Conservation (phyloP, 2,888 invertebrate genomes). For the Podotricha telesiphe region DNA sequence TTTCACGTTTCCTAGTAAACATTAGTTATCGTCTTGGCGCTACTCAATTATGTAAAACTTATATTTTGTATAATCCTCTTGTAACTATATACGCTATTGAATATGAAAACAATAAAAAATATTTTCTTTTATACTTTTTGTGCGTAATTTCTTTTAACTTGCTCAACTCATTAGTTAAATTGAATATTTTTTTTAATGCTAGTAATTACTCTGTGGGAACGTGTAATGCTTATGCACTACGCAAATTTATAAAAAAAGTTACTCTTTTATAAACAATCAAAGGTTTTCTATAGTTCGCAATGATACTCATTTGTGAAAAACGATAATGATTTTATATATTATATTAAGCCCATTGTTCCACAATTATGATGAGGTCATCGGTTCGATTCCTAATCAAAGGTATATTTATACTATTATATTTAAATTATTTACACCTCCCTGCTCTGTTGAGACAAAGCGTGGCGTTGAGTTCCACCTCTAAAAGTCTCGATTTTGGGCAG, state of each 20-base stretch:
- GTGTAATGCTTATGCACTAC: neutral
- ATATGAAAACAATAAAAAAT: neutral
- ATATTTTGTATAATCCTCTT: slow-evolving; percentile 20
- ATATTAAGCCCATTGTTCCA: too few species aligned
- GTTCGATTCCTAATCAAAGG: too few species aligned
- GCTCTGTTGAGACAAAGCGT: too few species aligned
- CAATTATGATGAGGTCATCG: too few species aligned
- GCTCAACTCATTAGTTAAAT: slow-evolving; percentile 19
- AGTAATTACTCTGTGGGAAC: slow-evolving; percentile 18
- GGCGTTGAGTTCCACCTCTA: too few species aligned
- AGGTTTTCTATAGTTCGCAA: too few species aligned
- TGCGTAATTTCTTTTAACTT: neutral
- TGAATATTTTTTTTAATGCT: neutral
- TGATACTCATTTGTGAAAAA: too few species aligned
- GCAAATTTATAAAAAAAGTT: neutral
- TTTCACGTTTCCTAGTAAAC: slow-evolving; percentile 30
- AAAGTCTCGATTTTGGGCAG: too few species aligned
- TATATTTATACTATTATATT: too few species aligned
- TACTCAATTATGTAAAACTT: slow-evolving; percentile 7
- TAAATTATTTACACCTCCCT: too few species aligned
- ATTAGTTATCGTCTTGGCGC: slow-evolving; percentile 25
- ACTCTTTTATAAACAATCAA: neutral
- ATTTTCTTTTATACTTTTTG: slow-evolving; percentile 13
- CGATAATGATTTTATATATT: too few species aligned
- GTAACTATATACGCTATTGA: slow-evolving; percentile 6